phyloP scores from a whole-genome alignment of 2,797 vertebrate species.

The Valencia hispanica region DNA sequence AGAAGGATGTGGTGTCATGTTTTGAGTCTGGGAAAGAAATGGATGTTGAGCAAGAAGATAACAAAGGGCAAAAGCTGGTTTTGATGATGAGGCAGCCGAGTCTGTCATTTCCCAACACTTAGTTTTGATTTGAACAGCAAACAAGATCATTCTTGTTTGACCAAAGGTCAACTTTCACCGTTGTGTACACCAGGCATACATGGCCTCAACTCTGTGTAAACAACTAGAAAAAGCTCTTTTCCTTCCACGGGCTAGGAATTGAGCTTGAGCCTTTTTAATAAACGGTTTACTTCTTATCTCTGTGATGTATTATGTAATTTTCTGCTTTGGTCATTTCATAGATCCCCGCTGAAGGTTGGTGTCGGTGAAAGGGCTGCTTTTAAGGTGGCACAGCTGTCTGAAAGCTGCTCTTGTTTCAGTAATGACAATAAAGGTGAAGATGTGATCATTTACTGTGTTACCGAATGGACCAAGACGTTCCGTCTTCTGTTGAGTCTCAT shows the following conservation, averaged over 20 bases:
- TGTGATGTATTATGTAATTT: background rate
- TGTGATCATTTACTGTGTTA: conserved; percentile 20
- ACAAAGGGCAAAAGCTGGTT: background rate
- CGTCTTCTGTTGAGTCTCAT: conserved; percentile 30
- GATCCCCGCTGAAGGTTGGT: background rate
- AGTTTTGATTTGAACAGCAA: conserved; percentile 7
- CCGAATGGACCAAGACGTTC: conserved; percentile 29
- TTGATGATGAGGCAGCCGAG: background rate
- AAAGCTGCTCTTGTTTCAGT: conserved; percentile 18
- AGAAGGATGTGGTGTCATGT: background rate
- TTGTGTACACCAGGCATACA: background rate
- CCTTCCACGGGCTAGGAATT: background rate
- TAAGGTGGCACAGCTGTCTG: background rate
- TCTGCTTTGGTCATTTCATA: background rate
- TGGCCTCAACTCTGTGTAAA: background rate
- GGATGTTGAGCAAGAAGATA: background rate
- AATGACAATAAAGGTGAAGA: conserved; percentile 34
- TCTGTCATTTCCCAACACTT: conserved; percentile 7
- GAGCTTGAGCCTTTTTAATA: background rate
- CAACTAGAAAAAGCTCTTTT: background rate
- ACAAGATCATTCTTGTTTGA: background rate
- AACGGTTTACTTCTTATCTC: background rate
- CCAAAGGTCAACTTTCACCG: background rate
- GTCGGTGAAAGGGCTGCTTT: background rate
- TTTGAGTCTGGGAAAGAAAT: background rate